Conservation (phyloP, 2,113 vertebrate genomes). For the Helogale parvula region DNA sequence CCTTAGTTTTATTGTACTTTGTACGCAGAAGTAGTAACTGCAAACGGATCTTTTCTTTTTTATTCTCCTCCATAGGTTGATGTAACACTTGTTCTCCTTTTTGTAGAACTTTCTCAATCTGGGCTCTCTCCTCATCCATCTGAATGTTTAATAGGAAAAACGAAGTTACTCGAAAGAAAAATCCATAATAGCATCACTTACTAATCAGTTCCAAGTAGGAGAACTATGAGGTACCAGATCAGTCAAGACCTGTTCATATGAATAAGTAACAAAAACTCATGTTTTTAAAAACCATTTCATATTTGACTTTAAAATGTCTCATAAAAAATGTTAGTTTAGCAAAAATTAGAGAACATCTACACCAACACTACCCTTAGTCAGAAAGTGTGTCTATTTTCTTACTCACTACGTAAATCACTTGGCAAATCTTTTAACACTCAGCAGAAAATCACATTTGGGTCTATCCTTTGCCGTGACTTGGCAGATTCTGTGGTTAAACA, state of each 20-base stretch:
- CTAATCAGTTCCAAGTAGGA: background rate
- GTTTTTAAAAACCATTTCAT: background rate
- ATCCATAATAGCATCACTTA: background rate
- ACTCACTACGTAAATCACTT: background rate
- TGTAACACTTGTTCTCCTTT: slow-evolving; percentile 92
- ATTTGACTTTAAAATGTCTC: slow-evolving; percentile 10
- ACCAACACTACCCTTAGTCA: background rate
- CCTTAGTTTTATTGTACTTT: slow-evolving; percentile 90
- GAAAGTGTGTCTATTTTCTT: background rate
- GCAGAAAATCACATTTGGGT: slow-evolving; percentile 26
- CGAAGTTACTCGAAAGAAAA: background rate
- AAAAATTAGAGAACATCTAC: background rate
- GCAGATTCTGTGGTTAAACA: background rate
- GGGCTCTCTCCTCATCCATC: slow-evolving; percentile 93
- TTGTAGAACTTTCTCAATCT: slow-evolving; percentile 92
- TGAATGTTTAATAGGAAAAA: slow-evolving; percentile 79
- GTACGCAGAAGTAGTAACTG: slow-evolving; percentile 92
- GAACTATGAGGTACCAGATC: background rate
- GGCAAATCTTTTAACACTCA: background rate
- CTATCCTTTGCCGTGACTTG: background rate
- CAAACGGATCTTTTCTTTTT: slow-evolving; percentile 90
- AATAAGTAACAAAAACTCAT: background rate
- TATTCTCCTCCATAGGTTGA: slow-evolving; percentile 88
- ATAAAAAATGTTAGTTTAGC: background rate
- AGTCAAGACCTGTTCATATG: background rate